Conservation (phyloP, 2,797 vertebrate species). For the Hapalemur alaotrensis region DNA sequence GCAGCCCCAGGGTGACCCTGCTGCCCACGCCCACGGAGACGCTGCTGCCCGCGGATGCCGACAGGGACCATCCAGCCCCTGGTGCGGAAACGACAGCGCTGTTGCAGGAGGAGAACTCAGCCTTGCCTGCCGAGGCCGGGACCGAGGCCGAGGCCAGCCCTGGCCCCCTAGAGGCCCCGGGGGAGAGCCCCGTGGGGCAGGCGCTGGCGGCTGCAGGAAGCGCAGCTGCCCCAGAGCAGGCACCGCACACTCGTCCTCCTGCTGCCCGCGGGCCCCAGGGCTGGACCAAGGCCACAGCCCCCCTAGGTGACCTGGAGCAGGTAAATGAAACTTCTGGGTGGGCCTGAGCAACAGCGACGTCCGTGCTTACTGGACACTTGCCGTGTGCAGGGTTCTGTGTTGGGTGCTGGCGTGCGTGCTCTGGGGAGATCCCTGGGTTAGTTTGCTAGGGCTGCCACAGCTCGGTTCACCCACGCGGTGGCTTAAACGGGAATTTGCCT, state of each 20-base stretch:
- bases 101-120: fast-evolving
- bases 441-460: not conserved
- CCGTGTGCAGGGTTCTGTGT: fast-evolving
- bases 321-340: fast-evolving
- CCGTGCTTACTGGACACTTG: fast-evolving
- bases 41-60: fast-evolving
- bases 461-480: fast-evolving
- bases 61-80: fast-evolving
- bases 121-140: fast-evolving
- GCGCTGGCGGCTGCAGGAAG: fast-evolving
- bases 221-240: fast-evolving
- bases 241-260: fast-evolving
- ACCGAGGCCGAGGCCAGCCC: fast-evolving
- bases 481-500: not conserved
- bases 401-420: fast-evolving
- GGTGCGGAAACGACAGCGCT: fast-evolving
- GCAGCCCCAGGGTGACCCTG: fast-evolving
- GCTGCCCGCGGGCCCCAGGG: fast-evolving
- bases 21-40: no score
- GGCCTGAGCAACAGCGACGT: fast-evolving
- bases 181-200: fast-evolving
- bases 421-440: fast-evolving
- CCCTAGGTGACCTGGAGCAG: fast-evolving
- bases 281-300: fast-evolving
- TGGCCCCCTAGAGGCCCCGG: fast-evolving